Evolutionary conservation across 2,888 invertebrate genomes (phyloP).

Genomic region (Mayetiola destructor): DNA sequence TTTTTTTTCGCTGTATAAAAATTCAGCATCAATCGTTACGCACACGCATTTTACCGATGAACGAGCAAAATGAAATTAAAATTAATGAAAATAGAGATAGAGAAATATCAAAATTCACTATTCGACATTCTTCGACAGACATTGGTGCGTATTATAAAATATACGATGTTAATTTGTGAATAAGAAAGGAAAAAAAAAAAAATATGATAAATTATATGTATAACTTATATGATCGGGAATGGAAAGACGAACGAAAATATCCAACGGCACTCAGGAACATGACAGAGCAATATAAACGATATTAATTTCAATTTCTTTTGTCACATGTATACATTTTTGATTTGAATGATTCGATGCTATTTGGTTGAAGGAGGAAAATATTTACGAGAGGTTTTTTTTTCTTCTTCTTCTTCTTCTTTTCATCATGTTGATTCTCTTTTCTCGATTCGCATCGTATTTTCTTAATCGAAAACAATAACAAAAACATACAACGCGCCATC

Average conservation of each 20-base stretch:
- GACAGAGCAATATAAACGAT: not conserved
- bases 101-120: not conserved
- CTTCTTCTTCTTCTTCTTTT: no score
- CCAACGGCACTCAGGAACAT: not conserved
- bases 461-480: no score
- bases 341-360: no score
- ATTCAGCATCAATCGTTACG: not conserved
- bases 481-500: not conserved
- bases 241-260: not conserved
- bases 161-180: not conserved
- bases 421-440: no score
- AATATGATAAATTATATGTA: not conserved
- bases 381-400: not conserved
- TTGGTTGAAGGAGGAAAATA: not conserved
- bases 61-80: not conserved
- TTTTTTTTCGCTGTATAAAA: not conserved
- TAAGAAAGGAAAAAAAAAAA: not conserved
- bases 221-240: not conserved
- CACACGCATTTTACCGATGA: not conserved
- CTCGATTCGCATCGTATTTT: no score
- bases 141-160: not conserved
- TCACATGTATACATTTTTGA: no score
- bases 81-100: not conserved
- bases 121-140: not conserved
- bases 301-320: slow-evolving; percentile 9